Evolutionary conservation across 2,888 invertebrate genomes (phyloP), one percentile per base, ranked within the genome.

Genomic region (Tetragnatha montana): DNA sequence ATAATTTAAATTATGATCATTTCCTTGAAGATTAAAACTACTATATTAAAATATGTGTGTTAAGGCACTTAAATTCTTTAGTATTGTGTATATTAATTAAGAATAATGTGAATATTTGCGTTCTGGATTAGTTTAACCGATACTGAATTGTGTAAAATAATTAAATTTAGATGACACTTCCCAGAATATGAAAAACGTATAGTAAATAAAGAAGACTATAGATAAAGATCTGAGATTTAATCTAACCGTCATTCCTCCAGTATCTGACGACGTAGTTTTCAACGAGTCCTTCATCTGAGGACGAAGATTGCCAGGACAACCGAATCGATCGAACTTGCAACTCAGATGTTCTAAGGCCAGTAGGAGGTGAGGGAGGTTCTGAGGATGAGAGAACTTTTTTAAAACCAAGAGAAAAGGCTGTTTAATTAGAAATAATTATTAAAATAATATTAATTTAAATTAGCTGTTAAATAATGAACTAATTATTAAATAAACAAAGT

Each of bases 351-450:
- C 90, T 82, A 10, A 91, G 47, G 8, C 91, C 90, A 6, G 87
- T 75, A 7, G 91, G 91, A 17, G 91, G 88, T 19, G 91, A 85
- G 0, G 91, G 90, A 8, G 91, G 91, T 12, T 91, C 91, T 91
- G 79, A 6, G 51, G 0, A n/a, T 35, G 21, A 70, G 50, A 22
- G 0, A 21, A 71, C 8, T 78, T 60, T n/a, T 49, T 35, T 49
- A 60, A 60, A 51, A 51, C n/a, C 35, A 35, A 35, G 35, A 2
- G 35, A 4, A 4, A 35, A 35, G 35, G 2, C 4, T 35, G 1
- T 35, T 35, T 35, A 4, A 2, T 35, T 35, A 35, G n/a, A n/a
- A n/a, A n/a, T n/a, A n/a, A n/a, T n/a, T n/a, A n/a, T n/a, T n/a
- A n/a, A n/a, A n/a, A n/a, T n/a, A n/a, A n/a, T n/a, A n/a, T n/a